phyloP scores from a whole-genome alignment of 2,113 vertebrate genomes.

The Xiphophorus maculatus region DNA sequence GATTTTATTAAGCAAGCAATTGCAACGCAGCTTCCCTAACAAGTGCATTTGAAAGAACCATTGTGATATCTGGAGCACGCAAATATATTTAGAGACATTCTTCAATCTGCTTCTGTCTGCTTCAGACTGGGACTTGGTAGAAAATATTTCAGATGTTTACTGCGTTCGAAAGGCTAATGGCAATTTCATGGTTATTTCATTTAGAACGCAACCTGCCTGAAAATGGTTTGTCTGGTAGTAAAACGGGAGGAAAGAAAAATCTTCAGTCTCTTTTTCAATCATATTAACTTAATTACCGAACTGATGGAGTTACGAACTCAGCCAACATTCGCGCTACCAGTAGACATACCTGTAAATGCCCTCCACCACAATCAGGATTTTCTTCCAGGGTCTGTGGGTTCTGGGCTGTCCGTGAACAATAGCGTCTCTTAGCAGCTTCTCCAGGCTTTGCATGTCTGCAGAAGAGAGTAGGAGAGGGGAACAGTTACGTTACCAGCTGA shows the following conservation, averaged over 20 bases:
- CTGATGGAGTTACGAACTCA: not conserved
- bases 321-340: not conserved
- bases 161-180: not conserved
- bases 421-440: slow-evolving; percentile 95
- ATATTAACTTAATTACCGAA: not conserved
- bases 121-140: not conserved
- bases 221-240: not conserved
- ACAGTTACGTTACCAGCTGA: not conserved
- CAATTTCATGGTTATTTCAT: not conserved
- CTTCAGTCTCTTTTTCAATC: not conserved
- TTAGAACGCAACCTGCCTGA: not conserved
- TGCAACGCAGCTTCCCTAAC: not conserved
- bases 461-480: not conserved
- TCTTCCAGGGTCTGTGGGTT: slow-evolving; percentile 97
- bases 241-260: not conserved
- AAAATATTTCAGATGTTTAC: not conserved
- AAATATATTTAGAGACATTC: too few species aligned
- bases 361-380: slow-evolving; percentile 97
- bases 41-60: not conserved
- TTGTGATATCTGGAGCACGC: not conserved
- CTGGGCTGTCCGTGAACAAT: slow-evolving; percentile 95
- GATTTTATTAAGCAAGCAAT: not conserved
- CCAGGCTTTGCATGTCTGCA: slow-evolving; percentile 97
- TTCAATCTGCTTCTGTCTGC: not conserved
- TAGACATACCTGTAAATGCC: slow-evolving; percentile 93